These are phyloP conservation scores for Corythornis cristatus DNA, from an alignment of 2,113 vertebrate species.

Conservation along the genomic window DNA sequence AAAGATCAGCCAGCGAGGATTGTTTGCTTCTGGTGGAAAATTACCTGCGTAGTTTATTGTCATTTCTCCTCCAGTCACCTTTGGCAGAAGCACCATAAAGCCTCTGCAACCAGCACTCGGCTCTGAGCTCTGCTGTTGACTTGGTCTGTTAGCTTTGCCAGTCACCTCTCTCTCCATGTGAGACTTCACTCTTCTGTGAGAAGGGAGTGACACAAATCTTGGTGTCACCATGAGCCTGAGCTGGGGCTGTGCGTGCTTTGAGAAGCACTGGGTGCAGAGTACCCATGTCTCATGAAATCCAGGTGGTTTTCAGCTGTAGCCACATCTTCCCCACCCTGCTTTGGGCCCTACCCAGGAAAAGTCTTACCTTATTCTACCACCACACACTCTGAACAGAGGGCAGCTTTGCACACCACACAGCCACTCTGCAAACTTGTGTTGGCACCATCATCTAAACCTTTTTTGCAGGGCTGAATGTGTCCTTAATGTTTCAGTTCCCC, in stretches of 20 bases:
- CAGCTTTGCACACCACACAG: background rate
- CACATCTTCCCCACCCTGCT: background rate
- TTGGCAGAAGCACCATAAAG: slow-evolving; percentile 10
- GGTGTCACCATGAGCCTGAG: background rate
- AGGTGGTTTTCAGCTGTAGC: background rate
- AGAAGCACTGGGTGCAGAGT: background rate
- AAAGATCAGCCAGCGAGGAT: background rate
- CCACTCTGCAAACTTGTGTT: background rate
- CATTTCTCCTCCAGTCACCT: background rate
- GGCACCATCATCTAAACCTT: background rate
- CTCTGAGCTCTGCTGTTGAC: slow-evolving; percentile 18
- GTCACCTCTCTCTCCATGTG: background rate
- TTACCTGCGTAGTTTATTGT: background rate
- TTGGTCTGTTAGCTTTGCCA: background rate
- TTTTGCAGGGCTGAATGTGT: background rate
- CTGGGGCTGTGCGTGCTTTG: background rate
- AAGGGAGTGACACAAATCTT: background rate
- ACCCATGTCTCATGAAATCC: background rate
- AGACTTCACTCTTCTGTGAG: background rate
- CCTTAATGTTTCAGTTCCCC: background rate
- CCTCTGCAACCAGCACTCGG: background rate
- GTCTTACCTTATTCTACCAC: background rate
- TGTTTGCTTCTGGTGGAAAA: slow-evolving; percentile 45
- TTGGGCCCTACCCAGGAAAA: background rate
- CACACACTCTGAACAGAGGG: background rate